phyloP scores from a whole-genome alignment of 2,113 vertebrate genomes.

The Sinocyclocheilus anshuiensis region DNA sequence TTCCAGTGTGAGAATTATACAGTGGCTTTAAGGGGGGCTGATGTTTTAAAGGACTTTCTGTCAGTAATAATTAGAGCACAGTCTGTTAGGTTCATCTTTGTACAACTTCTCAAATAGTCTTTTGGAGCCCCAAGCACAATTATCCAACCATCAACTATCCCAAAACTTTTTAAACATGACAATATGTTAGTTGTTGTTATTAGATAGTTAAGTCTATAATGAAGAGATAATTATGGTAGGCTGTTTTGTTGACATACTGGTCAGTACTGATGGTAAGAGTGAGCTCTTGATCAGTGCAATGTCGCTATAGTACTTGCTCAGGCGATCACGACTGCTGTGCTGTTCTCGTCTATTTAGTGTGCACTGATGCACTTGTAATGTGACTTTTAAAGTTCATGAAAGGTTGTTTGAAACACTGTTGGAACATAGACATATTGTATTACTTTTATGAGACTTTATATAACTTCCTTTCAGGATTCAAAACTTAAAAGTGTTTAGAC shows the following conservation, averaged over 20 bases:
- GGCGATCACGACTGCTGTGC: background rate
- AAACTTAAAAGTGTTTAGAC: too few relatives aligned
- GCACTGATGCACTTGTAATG: background rate
- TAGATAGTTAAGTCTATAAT: background rate
- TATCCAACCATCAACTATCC: background rate
- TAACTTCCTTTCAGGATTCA: too few relatives aligned
- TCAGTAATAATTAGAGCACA: background rate
- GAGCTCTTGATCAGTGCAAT: background rate
- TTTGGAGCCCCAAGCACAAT: background rate
- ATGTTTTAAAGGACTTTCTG: background rate
- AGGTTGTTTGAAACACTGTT: background rate
- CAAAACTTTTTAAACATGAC: background rate
- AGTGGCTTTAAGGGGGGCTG: background rate
- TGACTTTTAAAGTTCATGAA: background rate
- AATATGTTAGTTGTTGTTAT: background rate
- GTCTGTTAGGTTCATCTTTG: background rate
- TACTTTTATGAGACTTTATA: too few relatives aligned
- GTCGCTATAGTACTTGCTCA: background rate
- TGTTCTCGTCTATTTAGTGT: background rate
- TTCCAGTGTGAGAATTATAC: background rate
- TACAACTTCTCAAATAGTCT: background rate
- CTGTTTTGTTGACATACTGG: background rate
- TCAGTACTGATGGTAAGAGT: background rate
- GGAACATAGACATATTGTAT: too few relatives aligned
- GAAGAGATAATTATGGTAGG: background rate